phyloP scores from a whole-genome alignment of 2,797 vertebrate genomes.

The Distichodus sexfasciatus region DNA sequence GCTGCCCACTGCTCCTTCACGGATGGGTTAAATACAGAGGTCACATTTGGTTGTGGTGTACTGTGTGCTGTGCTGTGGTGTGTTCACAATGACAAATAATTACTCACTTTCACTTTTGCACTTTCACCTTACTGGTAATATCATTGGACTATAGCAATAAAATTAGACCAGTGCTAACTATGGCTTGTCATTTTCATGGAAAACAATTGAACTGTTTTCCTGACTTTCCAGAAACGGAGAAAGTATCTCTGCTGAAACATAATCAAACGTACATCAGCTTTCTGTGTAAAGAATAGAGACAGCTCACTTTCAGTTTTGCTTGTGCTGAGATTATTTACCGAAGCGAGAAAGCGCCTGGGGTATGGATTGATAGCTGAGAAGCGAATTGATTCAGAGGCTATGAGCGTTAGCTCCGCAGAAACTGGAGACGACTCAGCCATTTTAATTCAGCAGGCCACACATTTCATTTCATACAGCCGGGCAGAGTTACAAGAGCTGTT shows the following conservation, averaged over 20 bases:
- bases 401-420: slow-evolving; percentile 48
- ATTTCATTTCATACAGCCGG: slow-evolving; percentile 65
- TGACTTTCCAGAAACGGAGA: background rate
- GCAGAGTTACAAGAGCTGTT: slow-evolving; percentile 52
- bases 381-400: slow-evolving; percentile 70
- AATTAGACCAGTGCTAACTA: too few species aligned
- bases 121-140: too few species aligned
- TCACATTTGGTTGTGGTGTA: too few species aligned
- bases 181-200: background rate
- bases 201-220: background rate
- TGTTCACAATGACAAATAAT: too few species aligned
- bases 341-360: slow-evolving; percentile 61
- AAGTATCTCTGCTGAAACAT: slow-evolving; percentile 6
- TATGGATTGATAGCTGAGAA: slow-evolving; percentile 81
- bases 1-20: too few species aligned
- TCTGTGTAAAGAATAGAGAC: slow-evolving; percentile 64
- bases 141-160: too few species aligned
- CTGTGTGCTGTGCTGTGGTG: too few species aligned
- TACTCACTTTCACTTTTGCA: too few species aligned
- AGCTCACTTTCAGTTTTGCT: slow-evolving; percentile 68
- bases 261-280: slow-evolving; percentile 39
- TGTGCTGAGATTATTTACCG: slow-evolving; percentile 71
- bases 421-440: slow-evolving; percentile 57
- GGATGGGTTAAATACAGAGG: too few species aligned
- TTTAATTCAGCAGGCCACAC: slow-evolving; percentile 68